These are phyloP conservation scores for Andricus grossulariae DNA, from an alignment of 1,140 invertebrate species.

Conservation along the genomic window DNA sequence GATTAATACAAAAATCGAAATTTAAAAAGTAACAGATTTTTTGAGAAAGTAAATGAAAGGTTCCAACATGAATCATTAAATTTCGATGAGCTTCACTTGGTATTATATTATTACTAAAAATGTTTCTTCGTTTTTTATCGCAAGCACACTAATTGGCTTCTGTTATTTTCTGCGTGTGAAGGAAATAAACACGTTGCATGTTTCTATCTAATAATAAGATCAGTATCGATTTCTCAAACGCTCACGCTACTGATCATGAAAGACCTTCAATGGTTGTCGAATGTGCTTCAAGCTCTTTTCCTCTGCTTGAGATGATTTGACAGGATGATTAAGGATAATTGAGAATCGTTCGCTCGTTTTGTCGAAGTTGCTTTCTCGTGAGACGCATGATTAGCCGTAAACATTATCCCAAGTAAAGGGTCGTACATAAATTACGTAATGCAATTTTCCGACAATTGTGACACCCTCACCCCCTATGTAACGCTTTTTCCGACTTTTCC, in stretches of 20 bases:
- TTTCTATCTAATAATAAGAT: conserved; percentile 29
- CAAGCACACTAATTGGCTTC: conserved; percentile 1
- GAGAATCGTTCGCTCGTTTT: conserved; percentile 18
- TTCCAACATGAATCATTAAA: neutral
- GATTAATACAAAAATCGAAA: neutral
- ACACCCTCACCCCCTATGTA: too few relatives aligned
- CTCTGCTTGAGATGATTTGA: conserved; percentile 13
- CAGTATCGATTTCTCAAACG: conserved; percentile 19
- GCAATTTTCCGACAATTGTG: too few relatives aligned
- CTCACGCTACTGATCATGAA: conserved; percentile 26
- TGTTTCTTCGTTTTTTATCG: neutral
- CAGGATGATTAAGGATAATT: conserved; percentile 30
- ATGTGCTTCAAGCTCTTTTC: conserved; percentile 21
- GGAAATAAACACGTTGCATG: conserved; percentile 27
- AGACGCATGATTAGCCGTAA: conserved; percentile 15
- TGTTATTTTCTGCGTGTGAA: conserved; percentile 19
- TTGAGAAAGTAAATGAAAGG: neutral
- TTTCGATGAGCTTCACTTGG: conserved; percentile 5
- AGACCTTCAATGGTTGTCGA: conserved; percentile 25
- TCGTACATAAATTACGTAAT: too few relatives aligned
- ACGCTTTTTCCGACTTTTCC: too few relatives aligned
- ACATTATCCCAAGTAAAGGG: neutral
- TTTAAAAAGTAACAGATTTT: neutral
- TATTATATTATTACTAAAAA: neutral
- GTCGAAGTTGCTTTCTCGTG: conserved; percentile 23